Evolutionary conservation across 2,888 invertebrate species (phyloP).

Genomic region (Cantharis flavilabris): DNA sequence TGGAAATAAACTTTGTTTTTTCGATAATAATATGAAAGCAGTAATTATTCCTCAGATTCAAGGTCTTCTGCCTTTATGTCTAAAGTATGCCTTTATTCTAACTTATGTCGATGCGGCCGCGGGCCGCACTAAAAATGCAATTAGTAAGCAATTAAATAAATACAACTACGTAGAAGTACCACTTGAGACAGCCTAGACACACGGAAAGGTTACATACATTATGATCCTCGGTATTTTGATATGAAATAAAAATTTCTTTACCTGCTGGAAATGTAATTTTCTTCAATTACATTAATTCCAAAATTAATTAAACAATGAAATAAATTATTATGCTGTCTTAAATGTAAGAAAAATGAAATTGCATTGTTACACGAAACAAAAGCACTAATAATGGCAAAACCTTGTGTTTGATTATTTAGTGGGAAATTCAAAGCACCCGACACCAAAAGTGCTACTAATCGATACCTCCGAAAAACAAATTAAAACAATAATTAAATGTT

Average conservation of each 20-base stretch:
- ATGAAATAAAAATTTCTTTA: neutral
- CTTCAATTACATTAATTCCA: neutral
- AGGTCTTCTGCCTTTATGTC: too few species aligned
- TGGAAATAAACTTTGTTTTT: too few species aligned
- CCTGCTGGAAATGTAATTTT: neutral
- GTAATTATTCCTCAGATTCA: too few species aligned
- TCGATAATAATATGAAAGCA: too few species aligned
- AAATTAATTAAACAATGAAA: neutral
- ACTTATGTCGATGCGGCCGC: too few species aligned
- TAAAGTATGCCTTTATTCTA: too few species aligned
- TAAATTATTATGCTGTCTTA: neutral
- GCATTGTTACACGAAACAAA: neutral
- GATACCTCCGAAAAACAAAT: neutral
- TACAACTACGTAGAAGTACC: too few species aligned
- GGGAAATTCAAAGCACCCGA: neutral
- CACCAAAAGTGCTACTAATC: neutral
- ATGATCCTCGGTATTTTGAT: neutral
- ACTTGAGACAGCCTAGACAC: too few species aligned
- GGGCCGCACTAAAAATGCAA: too few species aligned
- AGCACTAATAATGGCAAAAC: neutral
- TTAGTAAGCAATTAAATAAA: too few species aligned
- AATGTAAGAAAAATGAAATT: neutral
- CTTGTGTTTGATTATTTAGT: neutral
- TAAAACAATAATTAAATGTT: neutral
- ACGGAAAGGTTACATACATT: neutral